phyloP scores from a whole-genome alignment of 2,888 invertebrate genomes.

The Imbricaverruca yamaguchii region DNA sequence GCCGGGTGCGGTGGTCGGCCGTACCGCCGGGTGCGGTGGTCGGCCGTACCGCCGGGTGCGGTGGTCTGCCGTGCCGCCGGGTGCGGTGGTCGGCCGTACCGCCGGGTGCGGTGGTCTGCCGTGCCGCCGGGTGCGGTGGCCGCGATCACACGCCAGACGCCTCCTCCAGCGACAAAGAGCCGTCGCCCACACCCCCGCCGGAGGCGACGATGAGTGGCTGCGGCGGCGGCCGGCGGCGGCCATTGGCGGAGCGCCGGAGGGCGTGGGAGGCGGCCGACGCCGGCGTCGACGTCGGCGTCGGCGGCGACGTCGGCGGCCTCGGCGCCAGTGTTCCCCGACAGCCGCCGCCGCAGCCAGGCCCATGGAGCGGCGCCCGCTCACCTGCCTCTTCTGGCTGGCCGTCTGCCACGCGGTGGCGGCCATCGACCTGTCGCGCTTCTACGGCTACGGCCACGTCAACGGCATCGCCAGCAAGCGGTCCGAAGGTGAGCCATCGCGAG shows the following conservation, averaged over 20 bases:
- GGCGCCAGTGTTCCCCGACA: neutral
- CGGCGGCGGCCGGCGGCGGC: neutral
- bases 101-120: no score
- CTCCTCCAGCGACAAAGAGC: neutral
- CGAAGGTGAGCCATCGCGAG: slow-evolving; percentile 49
- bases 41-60: no score
- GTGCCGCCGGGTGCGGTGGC: neutral
- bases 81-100: no score
- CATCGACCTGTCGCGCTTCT: slow-evolving; percentile 71
- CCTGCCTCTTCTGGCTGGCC: slow-evolving; percentile 13
- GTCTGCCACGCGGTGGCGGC: slow-evolving; percentile 40
- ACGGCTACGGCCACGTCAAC: slow-evolving; percentile 58
- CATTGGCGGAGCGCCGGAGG: neutral
- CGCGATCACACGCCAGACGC: neutral
- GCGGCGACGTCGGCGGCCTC: neutral
- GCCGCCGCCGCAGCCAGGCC: no score
- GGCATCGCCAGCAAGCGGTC: slow-evolving; percentile 35
- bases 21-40: no score
- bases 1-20: no score
- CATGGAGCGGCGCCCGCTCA: neutral
- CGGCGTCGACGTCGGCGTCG: neutral
- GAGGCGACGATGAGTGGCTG: neutral
- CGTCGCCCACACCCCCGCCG: neutral
- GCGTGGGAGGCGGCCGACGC: neutral
- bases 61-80: no score